Evolutionary conservation across 2,888 invertebrate species (phyloP).

Genomic region (Nesidiocoris tenuis): DNA sequence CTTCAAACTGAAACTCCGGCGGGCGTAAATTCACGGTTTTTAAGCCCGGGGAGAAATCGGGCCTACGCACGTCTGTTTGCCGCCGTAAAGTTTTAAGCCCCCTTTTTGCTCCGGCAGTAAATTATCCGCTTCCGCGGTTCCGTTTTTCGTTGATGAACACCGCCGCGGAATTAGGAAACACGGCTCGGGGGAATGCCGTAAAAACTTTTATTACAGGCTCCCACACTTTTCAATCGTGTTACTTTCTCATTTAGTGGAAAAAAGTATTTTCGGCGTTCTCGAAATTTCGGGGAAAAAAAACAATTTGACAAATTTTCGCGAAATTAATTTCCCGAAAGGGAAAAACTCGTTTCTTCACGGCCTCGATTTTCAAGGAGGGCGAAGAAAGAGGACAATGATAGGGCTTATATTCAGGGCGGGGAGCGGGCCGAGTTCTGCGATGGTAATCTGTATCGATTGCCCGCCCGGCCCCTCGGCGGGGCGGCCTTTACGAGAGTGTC

Average conservation of each 20-base stretch:
- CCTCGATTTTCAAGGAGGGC: not conserved
- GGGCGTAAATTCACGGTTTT: not conserved
- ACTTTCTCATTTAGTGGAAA: too few relatives aligned
- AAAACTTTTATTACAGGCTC: too few relatives aligned
- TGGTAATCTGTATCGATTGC: constrained; percentile 38
- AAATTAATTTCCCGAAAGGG: too few relatives aligned
- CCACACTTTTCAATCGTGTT: too few relatives aligned
- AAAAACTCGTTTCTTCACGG: too few relatives aligned
- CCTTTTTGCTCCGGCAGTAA: not conserved
- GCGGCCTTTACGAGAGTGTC: not conserved
- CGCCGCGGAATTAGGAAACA: too few relatives aligned
- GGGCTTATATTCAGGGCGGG: constrained; percentile 1
- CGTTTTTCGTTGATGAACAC: not conserved
- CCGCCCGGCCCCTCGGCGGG: not conserved
- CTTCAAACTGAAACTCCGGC: not conserved
- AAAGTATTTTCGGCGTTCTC: too few relatives aligned
- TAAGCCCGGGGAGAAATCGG: not conserved
- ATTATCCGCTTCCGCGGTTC: not conserved
- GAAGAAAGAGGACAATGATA: not conserved
- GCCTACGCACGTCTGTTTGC: not conserved
- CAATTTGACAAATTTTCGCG: too few relatives aligned
- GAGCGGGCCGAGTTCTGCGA: not conserved
- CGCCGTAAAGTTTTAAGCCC: not conserved
- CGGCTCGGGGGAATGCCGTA: too few relatives aligned
- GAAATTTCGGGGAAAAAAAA: too few relatives aligned